phyloP scores from a whole-genome alignment of 1,140 invertebrate genomes.

The Heliconius congener region DNA sequence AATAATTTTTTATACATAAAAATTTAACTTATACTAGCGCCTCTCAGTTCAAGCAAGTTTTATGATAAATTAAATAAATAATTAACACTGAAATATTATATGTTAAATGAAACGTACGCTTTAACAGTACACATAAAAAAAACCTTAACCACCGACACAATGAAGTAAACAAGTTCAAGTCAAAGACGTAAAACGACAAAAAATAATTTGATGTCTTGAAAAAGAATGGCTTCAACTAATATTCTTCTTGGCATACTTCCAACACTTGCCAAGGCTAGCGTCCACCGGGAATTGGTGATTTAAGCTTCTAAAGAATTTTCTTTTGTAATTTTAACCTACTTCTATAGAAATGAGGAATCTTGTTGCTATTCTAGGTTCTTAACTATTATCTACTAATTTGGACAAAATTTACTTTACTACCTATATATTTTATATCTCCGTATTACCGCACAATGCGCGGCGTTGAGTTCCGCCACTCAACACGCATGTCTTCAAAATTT shows the following conservation, averaged over 20 bases:
- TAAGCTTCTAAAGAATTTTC: slow-evolving; percentile 8
- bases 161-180: not conserved
- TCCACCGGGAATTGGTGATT: slow-evolving; percentile 26
- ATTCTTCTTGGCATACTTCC: slow-evolving; percentile 23
- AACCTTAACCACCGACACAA: not conserved
- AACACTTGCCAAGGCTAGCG: slow-evolving; percentile 24
- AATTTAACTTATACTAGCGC: too few species aligned
- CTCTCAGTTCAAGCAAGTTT: too few species aligned
- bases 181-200: not conserved
- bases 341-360: not conserved
- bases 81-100: too few species aligned
- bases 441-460: too few species aligned
- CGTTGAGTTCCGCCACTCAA: too few species aligned
- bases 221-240: slow-evolving; percentile 14
- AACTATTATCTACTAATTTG: not conserved
- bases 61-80: too few species aligned
- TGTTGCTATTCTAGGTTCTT: not conserved
- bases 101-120: too few species aligned
- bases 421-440: too few species aligned
- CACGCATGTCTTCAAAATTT: too few species aligned
- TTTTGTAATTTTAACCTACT: slow-evolving; percentile 7
- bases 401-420: not conserved
- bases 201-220: slow-evolving; percentile 10
- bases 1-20: too few species aligned
- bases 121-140: not conserved